Evolutionary conservation across 1,140 invertebrate species (phyloP), one percentile per base, ranked within the genome.

Genomic region (Parapsyche elsis): DNA sequence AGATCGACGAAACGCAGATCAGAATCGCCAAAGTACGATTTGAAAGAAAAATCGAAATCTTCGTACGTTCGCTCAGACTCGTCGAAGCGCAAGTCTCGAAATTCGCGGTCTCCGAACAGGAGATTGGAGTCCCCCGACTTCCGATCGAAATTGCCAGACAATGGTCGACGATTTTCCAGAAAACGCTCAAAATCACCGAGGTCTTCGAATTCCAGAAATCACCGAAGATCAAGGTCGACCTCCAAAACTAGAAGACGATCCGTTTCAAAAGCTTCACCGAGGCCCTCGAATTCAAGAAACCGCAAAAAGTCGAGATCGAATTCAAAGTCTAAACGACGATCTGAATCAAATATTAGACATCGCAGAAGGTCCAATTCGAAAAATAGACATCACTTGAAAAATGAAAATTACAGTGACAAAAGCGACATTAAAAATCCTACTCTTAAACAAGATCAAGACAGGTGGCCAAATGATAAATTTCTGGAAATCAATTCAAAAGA

Each of bases 381-480:
- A 9, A 38, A n/a, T 49, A 80, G 49, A 30, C 61, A 71, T 19
- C 10, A 12, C 53, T 10, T 19, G 16, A 59, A 80, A 61, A 23
- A 30, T 23, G 61, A 71, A 5, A 30, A 79, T 53, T 14, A 76
- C 14, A 79, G 19, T 14, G 12, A 30, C 16, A 26, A 12, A 14
- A 71, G 61, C 9, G 59, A 76, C n/a, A 71, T 44, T 1, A 71
- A 38, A 59, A 44, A 75, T 21, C 26, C 64, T 21, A 14, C 59
- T 30, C 23, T 44, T 2, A 74, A 83, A 19, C 80, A 78, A 64
- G 44, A 80, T 70, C 61, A 44, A 38, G 87, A 88, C 23, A 86
- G 87, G 23, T 88, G 87, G 87, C 87, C 87, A 9, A 85, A 87
- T 76, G 87, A 88, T 83, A 86, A 86, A 19, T 88, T 78, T 75